Conservation (phyloP, 2,797 vertebrate species). For the Poeciliopsis turneri region DNA sequence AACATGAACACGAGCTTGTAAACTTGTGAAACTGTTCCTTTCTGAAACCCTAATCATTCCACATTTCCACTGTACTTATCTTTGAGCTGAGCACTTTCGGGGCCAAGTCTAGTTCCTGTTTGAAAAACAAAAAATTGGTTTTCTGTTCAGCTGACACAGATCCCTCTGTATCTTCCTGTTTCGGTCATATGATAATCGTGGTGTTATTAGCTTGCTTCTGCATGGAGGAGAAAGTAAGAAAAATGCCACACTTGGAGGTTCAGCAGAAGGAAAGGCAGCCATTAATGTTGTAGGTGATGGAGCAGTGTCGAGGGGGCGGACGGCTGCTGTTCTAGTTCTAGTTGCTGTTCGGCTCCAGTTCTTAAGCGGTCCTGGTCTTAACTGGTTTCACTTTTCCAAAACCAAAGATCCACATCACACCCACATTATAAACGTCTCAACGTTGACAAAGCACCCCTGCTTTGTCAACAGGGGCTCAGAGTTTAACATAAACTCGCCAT, state of each 20-base stretch:
- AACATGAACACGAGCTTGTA: not conserved
- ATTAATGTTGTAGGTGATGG: not conserved
- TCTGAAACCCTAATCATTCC: not conserved
- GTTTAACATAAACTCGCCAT: not conserved
- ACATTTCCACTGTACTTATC: not conserved
- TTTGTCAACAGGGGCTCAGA: not conserved
- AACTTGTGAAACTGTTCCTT: not conserved
- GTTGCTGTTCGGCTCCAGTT: not conserved
- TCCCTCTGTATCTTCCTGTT: slow-evolving; percentile 38
- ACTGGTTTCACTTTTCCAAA: not conserved
- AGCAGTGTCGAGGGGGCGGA: not conserved
- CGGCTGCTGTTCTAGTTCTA: not conserved
- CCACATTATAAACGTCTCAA: not conserved
- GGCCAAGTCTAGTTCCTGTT: slow-evolving; percentile 28
- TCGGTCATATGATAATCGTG: slow-evolving; percentile 6
- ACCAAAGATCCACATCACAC: not conserved
- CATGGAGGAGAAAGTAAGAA: not conserved
- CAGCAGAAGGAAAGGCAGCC: not conserved
- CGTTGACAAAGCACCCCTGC: not conserved
- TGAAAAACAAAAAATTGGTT: not conserved
- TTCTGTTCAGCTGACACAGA: slow-evolving; percentile 34
- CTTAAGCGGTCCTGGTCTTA: not conserved
- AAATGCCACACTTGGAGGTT: not conserved
- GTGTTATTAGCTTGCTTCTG: slow-evolving; percentile 10
- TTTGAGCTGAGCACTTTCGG: not conserved